Conservation (phyloP, 2,888 invertebrate genomes). For the Caenorhabditis afra region DNA sequence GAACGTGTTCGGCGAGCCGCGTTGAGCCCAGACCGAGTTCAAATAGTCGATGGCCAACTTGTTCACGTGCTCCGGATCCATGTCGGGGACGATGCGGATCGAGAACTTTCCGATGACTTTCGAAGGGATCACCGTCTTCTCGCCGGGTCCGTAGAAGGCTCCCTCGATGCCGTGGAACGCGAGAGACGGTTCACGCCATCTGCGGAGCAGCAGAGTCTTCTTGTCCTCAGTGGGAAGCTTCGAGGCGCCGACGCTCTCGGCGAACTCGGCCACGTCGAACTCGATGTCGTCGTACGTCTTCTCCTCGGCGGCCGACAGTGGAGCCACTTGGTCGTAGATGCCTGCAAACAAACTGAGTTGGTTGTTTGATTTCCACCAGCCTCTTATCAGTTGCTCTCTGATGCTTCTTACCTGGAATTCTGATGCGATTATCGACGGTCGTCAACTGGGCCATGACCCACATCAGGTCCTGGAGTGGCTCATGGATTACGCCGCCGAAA, state of each 20-base stretch:
- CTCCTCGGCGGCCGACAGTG: slow-evolving; percentile 81
- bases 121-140: slow-evolving; percentile 85
- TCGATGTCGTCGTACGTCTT: slow-evolving; percentile 89
- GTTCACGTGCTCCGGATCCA: slow-evolving; percentile 88
- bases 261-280: slow-evolving; percentile 85
- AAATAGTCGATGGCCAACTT: slow-evolving; percentile 86
- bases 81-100: slow-evolving; percentile 95
- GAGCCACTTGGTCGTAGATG: slow-evolving; percentile 88
- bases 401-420: slow-evolving; percentile 83
- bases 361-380: slow-evolving; percentile 36
- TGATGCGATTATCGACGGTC: slow-evolving; percentile 85
- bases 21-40: slow-evolving; percentile 87
- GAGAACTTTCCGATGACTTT: slow-evolving; percentile 92
- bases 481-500: slow-evolving; percentile 93
- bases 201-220: slow-evolving; percentile 63
- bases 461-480: slow-evolving; percentile 93
- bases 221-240: slow-evolving; percentile 67
- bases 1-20: slow-evolving; percentile 88
- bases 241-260: slow-evolving; percentile 65
- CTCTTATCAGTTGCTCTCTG: slow-evolving; percentile 41
- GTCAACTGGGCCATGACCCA: slow-evolving; percentile 89
- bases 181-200: slow-evolving; percentile 82
- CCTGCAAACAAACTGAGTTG: slow-evolving; percentile 47
- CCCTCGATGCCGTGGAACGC: slow-evolving; percentile 96
- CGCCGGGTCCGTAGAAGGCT: slow-evolving; percentile 94